A percentile compares a stretch with the other conserved stretches of the same genome.
Conservation (phyloP, 2,113 vertebrate species). For the Caretta caretta region DNA sequence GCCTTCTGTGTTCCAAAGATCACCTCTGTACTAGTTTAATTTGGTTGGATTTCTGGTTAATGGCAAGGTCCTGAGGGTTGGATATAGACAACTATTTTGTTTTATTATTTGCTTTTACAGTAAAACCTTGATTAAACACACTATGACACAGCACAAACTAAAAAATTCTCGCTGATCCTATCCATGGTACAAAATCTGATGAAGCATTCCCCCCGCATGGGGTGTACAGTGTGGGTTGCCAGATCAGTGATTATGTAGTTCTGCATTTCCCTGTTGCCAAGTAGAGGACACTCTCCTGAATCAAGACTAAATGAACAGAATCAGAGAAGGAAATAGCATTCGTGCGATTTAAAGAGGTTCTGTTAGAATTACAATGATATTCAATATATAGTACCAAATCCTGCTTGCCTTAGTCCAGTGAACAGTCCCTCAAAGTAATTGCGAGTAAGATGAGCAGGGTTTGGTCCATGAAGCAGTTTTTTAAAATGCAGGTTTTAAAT, state of each 20-base stretch:
- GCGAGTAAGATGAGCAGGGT: constrained; percentile 3
- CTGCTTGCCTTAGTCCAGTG: not conserved
- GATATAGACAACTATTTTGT: not conserved
- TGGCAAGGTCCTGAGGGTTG: not conserved
- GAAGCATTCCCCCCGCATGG: not conserved
- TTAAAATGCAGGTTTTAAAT: not conserved
- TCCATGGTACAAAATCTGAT: not conserved
- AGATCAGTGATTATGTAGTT: not conserved
- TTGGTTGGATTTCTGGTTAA: constrained; percentile 1
- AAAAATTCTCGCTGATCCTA: not conserved
- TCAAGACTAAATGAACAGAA: not conserved
- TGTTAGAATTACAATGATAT: not conserved
- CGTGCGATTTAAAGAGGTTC: not conserved
- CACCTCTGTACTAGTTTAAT: not conserved
- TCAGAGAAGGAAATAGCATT: not conserved
- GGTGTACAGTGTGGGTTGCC: not conserved
- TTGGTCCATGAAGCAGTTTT: not conserved
- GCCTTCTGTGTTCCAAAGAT: not conserved
- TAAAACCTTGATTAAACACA: not conserved
- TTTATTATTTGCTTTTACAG: not conserved
- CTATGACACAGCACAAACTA: not conserved
- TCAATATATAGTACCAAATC: not conserved
- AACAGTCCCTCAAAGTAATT: not conserved
- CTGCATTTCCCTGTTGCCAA: not conserved
- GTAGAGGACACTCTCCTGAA: not conserved